Evolutionary conservation across 2,797 vertebrate genomes (phyloP).

Genomic region (Champsocephalus gunnari): DNA sequence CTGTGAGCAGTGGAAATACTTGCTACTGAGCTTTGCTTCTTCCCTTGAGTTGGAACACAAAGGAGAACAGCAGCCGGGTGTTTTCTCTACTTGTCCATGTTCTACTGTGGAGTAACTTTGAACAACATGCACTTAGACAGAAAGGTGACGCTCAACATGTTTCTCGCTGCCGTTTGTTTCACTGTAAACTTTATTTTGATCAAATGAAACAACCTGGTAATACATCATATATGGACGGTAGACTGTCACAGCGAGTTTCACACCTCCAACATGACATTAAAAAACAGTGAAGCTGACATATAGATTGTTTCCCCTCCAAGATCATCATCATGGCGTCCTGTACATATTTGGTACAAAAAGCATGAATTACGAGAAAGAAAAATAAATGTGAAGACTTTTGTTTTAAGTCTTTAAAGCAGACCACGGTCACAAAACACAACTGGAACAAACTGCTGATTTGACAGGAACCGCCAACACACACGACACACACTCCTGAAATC

Average conservation of each 20-base stretch:
- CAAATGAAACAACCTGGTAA: slow-evolving; percentile 75
- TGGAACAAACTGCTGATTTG: slow-evolving; percentile 64
- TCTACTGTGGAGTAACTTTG: not conserved
- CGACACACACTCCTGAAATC: slow-evolving; percentile 30
- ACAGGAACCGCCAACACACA: slow-evolving; percentile 46
- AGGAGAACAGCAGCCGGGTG: not conserved
- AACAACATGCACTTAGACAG: not conserved
- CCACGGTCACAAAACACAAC: slow-evolving; percentile 69
- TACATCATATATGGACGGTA: slow-evolving; percentile 69
- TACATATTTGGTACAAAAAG: slow-evolving; percentile 95
- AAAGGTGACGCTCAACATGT: not conserved
- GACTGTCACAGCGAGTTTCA: slow-evolving; percentile 72
- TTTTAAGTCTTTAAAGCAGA: slow-evolving; percentile 57
- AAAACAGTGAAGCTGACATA: slow-evolving; percentile 68
- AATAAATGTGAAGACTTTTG: slow-evolving; percentile 59
- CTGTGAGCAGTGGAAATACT: not conserved
- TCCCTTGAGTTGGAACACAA: not conserved
- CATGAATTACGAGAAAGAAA: slow-evolving; percentile 88
- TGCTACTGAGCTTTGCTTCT: not conserved
- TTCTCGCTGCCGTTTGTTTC: slow-evolving; percentile 5
- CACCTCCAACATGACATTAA: slow-evolving; percentile 74
- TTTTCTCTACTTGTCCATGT: not conserved
- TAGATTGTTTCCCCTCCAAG: slow-evolving; percentile 33
- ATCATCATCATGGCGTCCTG: slow-evolving; percentile 84
- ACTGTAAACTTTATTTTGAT: slow-evolving; percentile 85